Evolutionary conservation across 1,140 invertebrate species (phyloP), one percentile per base, ranked within the genome.

Genomic region (Palaemon carinicauda): DNA sequence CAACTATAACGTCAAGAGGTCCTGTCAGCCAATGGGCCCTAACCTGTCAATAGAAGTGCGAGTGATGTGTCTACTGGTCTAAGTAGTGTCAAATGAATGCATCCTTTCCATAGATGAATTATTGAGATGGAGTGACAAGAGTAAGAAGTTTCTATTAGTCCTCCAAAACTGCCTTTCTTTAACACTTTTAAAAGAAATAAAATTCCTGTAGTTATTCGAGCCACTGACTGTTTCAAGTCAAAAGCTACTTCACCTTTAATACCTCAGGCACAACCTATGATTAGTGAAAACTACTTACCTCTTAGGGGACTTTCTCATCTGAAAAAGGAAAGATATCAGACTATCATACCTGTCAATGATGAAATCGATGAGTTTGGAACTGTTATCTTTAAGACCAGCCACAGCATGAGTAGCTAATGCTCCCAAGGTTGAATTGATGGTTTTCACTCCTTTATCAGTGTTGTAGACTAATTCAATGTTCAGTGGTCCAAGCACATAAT

Each of bases 1-100:
- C 88, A 21, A 89, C 82, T 15, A 89, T 79, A 12, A 89, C 10
- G 82, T 88, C 85, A 12, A 89, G 79, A 17, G 88, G 88, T 17
- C 88, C 88, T 33, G 77, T 82, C 0, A 89, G 51, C 88, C 88
- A 89, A 50, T 84, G 82, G 1, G 60, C 80, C 2, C 86, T 82
- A 15, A 89, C 75, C 88, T 89, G 83, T 52, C 51, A 69, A 56
- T 17, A 60, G 19, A 21, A 52, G 53, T n/a, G 29, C 56, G 41
- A 51, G 24, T 17, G 10, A 50, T 21, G 24, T 0, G 50, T 51
- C 10, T 29, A 19, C 27, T 27, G n/a, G 19, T n/a, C 51, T 21
- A 21, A 1, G 9, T 3, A 33, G 71, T 74, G 27, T 52, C 41
- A 41, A 41, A 41, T 0, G 41, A 9, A 41, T 41, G 41, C 41